phyloP scores from a whole-genome alignment of 2,888 invertebrate species.

The Bedellia somnulentella region DNA sequence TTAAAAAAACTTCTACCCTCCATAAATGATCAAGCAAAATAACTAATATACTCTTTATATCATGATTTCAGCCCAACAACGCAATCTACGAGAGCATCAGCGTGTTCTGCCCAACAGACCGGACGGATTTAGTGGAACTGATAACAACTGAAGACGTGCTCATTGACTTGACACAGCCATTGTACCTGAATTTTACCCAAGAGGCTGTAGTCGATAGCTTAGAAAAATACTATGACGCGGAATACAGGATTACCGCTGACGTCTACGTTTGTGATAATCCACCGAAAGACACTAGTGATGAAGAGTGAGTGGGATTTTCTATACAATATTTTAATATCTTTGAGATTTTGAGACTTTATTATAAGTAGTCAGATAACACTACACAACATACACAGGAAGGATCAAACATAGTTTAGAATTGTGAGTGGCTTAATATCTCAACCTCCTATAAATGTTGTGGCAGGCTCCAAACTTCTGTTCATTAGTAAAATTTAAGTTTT shows the following conservation, averaged over 20 bases:
- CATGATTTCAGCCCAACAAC: constrained; percentile 73
- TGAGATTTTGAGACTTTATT: not conserved
- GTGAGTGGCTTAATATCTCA: too few species aligned
- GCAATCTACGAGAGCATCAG: constrained; percentile 82
- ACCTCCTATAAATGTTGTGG: too few species aligned
- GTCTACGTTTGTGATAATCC: constrained; percentile 74
- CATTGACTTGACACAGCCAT: constrained; percentile 76
- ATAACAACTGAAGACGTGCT: constrained; percentile 76
- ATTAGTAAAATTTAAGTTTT: too few species aligned
- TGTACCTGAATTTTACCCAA: constrained; percentile 87
- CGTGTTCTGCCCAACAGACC: constrained; percentile 80
- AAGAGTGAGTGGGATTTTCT: constrained; percentile 46
- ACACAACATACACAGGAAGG: too few species aligned
- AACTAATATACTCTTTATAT: not conserved
- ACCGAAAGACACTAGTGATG: constrained; percentile 58
- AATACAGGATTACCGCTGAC: constrained; percentile 80
- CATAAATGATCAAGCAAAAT: too few species aligned
- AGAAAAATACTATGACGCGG: constrained; percentile 65
- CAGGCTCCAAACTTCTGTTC: too few species aligned
- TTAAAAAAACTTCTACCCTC: too few species aligned
- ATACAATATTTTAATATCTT: not conserved
- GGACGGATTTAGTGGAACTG: constrained; percentile 70
- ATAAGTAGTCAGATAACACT: too few species aligned
- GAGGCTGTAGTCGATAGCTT: constrained; percentile 77
- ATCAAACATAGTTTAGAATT: too few species aligned